Percentiles rank a stretch among this genome's conserved stretches.
These are phyloP conservation scores for Nemopilema nomurai DNA, from an alignment of 30 jellyfish, hydroid and myxozoan species.

Conservation along the genomic window DNA sequence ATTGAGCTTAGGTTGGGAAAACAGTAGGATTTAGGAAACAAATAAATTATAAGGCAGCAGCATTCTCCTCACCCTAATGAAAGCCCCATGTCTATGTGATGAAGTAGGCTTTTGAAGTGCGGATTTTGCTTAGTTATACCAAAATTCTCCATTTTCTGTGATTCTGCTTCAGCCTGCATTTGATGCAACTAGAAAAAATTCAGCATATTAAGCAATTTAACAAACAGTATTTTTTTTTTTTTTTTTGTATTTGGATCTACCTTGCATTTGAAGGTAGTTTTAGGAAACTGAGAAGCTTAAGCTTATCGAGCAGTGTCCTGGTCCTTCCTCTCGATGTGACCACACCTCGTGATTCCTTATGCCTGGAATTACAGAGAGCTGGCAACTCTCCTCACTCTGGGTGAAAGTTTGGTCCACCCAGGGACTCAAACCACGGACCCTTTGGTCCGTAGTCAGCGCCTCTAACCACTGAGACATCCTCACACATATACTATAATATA, in stretches of 20 bases:
- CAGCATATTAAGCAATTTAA: too few species aligned
- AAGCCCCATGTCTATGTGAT: conserved; percentile 69
- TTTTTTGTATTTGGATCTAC: too few species aligned
- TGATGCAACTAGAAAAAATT: conserved; percentile 74
- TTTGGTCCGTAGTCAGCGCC: neutral
- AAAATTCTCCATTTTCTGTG: conserved; percentile 59
- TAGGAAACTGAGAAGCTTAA: neutral
- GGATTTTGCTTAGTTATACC: conserved; percentile 79
- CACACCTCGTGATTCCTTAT: neutral
- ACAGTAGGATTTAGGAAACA: too few species aligned
- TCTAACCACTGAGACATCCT: neutral
- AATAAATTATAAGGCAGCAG: too few species aligned
- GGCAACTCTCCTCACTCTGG: neutral
- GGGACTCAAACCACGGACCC: neutral
- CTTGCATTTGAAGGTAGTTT: neutral
- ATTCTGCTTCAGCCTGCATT: conserved; percentile 81
- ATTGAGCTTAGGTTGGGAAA: too few species aligned
- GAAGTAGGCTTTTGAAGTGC: conserved; percentile 75
- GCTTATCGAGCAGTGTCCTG: neutral
- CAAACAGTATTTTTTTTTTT: too few species aligned
- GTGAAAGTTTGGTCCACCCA: neutral
- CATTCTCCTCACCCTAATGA: conserved; percentile 78
- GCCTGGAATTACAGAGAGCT: neutral
- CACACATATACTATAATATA: too few species aligned
- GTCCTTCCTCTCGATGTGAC: neutral